These are phyloP conservation scores for Stenichneumon culpator DNA, from an alignment of 2,888 invertebrate genomes.

Conservation along the genomic window DNA sequence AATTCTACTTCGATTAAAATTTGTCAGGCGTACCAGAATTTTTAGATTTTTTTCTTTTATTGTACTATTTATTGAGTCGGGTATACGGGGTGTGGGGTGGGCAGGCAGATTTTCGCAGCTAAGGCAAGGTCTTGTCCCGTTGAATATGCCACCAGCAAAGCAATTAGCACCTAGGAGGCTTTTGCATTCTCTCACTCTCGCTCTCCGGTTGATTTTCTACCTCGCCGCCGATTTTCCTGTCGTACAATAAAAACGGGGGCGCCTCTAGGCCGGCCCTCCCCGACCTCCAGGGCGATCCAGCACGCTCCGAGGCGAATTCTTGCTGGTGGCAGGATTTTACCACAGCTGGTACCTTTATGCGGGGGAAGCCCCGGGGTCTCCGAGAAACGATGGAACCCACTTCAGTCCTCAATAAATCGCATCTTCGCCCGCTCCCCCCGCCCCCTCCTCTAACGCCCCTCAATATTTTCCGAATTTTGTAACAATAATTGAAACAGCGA, in stretches of 20 bases:
- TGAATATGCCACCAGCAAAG: constrained; percentile 77
- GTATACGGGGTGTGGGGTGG: not conserved
- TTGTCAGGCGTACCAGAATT: no score
- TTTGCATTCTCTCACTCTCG: constrained; percentile 20
- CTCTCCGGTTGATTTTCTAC: not conserved
- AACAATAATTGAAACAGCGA: not conserved
- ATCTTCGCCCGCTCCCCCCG: not conserved
- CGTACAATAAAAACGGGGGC: constrained; percentile 58
- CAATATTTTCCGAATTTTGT: not conserved
- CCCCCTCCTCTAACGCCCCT: not conserved
- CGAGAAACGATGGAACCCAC: constrained; percentile 4
- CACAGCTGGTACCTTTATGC: constrained; percentile 54
- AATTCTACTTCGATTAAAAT: no score
- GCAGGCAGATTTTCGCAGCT: constrained; percentile 1
- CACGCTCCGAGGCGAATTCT: constrained; percentile 21
- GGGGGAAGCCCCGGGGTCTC: constrained; percentile 54
- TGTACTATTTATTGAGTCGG: constrained; percentile 22
- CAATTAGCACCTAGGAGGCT: constrained; percentile 72
- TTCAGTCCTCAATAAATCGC: constrained; percentile 26
- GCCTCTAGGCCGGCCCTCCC: constrained; percentile 35
- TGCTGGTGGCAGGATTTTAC: constrained; percentile 59
- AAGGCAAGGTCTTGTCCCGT: not conserved
- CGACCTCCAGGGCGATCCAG: constrained; percentile 16
- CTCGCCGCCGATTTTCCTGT: constrained; percentile 17
- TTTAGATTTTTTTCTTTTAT: no score